phyloP scores from a whole-genome alignment of 2,888 invertebrate species.

The Limenitis camilla region DNA sequence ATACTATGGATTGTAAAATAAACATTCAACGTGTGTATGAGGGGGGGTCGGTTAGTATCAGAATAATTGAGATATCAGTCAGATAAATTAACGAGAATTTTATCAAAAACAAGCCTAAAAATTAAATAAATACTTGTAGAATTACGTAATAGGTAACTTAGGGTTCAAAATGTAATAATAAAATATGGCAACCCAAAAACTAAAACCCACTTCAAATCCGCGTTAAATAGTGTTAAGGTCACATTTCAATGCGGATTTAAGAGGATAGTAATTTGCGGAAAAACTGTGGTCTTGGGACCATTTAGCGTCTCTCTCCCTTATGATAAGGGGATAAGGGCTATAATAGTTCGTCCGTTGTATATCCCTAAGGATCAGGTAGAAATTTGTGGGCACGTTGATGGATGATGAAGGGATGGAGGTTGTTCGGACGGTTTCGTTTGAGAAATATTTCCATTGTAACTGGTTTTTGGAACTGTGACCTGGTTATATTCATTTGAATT shows the following conservation, averaged over 20 bases:
- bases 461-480: background rate
- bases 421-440: constrained; percentile 6
- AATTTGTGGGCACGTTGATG: constrained; percentile 42
- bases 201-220: constrained; percentile 10
- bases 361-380: constrained; percentile 28
- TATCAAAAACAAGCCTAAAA: too few species aligned
- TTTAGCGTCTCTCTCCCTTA: constrained; percentile 9
- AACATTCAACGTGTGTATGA: too few species aligned
- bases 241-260: constrained; percentile 29
- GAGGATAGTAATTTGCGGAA: constrained; percentile 31
- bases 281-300: constrained; percentile 24
- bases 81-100: too few species aligned
- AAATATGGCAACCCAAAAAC: background rate
- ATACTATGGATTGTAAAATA: too few species aligned
- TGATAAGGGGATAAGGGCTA: background rate
- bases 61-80: too few species aligned
- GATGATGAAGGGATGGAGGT: constrained; percentile 30
- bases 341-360: constrained; percentile 6
- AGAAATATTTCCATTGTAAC: constrained; percentile 2
- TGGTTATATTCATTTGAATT: too few species aligned
- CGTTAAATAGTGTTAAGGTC: constrained; percentile 18
- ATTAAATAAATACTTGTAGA: background rate
- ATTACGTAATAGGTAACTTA: background rate
- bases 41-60: too few species aligned
- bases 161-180: background rate